A percentile compares a stretch with the other conserved stretches of the same genome.
phyloP scores from a whole-genome alignment of 2,797 vertebrate species.

The Sebastes reedi region DNA sequence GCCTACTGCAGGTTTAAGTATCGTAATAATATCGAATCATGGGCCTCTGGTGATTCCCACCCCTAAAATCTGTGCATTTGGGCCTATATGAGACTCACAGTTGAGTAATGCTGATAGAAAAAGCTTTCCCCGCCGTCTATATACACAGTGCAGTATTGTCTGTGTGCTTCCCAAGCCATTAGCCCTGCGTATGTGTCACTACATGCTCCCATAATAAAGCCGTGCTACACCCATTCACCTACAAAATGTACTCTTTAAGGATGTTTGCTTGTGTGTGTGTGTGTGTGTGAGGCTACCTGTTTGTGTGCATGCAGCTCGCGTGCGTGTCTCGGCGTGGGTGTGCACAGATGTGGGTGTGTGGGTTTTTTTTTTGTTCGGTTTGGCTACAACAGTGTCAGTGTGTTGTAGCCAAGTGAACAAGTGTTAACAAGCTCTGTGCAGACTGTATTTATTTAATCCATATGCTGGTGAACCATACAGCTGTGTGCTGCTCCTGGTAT shows the following conservation, averaged over 20 bases:
- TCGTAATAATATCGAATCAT: no score
- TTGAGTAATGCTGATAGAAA: not conserved
- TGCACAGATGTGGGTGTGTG: slow-evolving; percentile 48
- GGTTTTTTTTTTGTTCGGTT: slow-evolving; percentile 34
- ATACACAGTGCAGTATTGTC: not conserved
- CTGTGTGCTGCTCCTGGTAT: slow-evolving; percentile 64
- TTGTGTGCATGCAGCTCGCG: slow-evolving; percentile 6
- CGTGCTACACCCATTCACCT: slow-evolving; percentile 18
- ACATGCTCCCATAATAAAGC: slow-evolving; percentile 23
- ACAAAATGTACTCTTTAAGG: not conserved
- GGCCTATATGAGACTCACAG: not conserved
- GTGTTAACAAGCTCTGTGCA: slow-evolving; percentile 81
- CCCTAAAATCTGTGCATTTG: not conserved
- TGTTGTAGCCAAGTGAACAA: slow-evolving; percentile 75
- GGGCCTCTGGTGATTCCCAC: no score
- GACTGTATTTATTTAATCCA: slow-evolving; percentile 81
- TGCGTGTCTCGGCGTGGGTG: slow-evolving; percentile 14
- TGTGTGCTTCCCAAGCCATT: slow-evolving; percentile 9
- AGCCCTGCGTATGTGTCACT: slow-evolving; percentile 27
- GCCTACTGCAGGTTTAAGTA: no score
- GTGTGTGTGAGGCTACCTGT: slow-evolving; percentile 16
- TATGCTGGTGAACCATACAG: slow-evolving; percentile 77
- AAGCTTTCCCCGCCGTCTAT: not conserved
- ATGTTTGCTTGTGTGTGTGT: slow-evolving; percentile 5
- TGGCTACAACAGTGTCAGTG: slow-evolving; percentile 43